phyloP scores from a whole-genome alignment of 1,140 invertebrate genomes.

The Orius insidiosus region DNA sequence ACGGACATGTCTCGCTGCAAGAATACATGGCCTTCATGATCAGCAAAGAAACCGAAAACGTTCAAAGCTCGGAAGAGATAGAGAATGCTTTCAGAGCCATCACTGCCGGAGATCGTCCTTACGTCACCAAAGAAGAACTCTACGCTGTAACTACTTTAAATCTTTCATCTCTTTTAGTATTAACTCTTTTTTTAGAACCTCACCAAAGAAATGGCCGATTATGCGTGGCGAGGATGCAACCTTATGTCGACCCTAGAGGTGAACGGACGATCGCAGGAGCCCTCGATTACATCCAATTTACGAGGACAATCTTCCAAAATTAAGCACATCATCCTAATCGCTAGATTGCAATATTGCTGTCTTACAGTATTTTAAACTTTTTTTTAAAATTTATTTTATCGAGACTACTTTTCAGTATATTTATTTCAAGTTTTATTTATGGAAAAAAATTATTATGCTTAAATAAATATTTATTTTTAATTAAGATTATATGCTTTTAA shows the following conservation, averaged over 20 bases:
- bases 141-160: conserved; percentile 67
- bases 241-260: conserved; percentile 84
- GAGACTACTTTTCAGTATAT: too few relatives aligned
- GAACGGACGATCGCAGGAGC: conserved; percentile 83
- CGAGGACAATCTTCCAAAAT: conserved; percentile 91
- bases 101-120: conserved; percentile 88
- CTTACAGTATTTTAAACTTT: too few relatives aligned
- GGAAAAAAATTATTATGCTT: too few relatives aligned
- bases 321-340: conserved; percentile 27
- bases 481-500: too few relatives aligned
- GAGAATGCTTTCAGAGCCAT: conserved; percentile 98
- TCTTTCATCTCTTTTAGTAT: conserved; percentile 15
- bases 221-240: conserved; percentile 96
- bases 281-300: conserved; percentile 97
- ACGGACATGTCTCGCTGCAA: conserved; percentile 93
- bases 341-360: too few relatives aligned
- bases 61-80: conserved; percentile 96
- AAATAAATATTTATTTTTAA: too few relatives aligned
- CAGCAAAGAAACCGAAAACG: conserved; percentile 98
- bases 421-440: too few relatives aligned
- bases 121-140: conserved; percentile 96
- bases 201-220: conserved; percentile 98
- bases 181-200: conserved; percentile 63
- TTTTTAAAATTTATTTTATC: too few relatives aligned
- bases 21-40: conserved; percentile 99